These are phyloP conservation scores for Lepidurus couesii DNA, from an alignment of 1,140 invertebrate species.

Conservation along the genomic window DNA sequence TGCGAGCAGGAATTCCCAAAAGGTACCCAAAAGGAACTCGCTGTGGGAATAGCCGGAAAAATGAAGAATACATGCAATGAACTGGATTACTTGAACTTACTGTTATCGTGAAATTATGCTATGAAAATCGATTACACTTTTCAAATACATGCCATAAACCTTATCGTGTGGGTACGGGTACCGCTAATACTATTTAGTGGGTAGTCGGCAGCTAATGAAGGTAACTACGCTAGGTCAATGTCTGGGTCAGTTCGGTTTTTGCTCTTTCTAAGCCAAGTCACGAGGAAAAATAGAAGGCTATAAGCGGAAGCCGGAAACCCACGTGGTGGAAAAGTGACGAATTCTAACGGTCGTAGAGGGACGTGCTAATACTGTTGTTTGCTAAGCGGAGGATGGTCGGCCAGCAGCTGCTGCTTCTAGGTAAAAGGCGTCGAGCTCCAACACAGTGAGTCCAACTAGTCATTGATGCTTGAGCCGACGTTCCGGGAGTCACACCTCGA, in stretches of 20 bases:
- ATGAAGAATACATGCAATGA: no score
- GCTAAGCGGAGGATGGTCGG: neutral
- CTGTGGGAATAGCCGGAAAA: no score
- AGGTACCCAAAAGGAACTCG: no score
- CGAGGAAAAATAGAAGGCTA: neutral
- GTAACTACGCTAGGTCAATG: neutral
- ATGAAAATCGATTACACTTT: no score
- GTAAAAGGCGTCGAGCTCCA: neutral
- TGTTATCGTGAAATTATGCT: no score
- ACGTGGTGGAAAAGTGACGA: neutral
- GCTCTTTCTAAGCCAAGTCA: neutral
- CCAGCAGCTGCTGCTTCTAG: neutral
- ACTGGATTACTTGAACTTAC: no score
- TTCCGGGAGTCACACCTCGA: neutral
- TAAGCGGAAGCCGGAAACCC: constrained; percentile 16
- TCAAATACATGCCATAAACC: no score
- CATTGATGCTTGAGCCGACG: neutral
- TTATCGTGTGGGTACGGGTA: no score
- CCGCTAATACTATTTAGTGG: no score
- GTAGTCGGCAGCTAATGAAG: no score
- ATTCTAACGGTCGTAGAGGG: neutral
- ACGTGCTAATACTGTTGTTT: neutral
- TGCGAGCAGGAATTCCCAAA: no score
- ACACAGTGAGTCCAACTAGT: neutral
- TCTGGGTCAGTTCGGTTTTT: neutral